Percentiles rank a stretch among this genome's conserved stretches.
These are phyloP conservation scores for Microplitis manilae DNA, from an alignment of 2,888 invertebrate genomes.

Conservation along the genomic window DNA sequence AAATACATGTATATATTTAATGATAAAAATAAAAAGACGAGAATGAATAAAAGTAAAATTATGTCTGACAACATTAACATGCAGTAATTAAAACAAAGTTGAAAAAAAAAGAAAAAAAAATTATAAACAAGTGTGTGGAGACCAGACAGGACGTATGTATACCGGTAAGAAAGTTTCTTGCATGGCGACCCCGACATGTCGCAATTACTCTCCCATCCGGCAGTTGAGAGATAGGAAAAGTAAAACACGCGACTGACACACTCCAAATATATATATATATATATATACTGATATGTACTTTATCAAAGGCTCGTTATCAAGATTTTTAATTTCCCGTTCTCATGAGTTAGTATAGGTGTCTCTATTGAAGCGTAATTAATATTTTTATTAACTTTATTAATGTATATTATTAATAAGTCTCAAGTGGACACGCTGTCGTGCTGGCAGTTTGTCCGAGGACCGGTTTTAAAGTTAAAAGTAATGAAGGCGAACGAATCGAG, in stretches of 20 bases:
- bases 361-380: conserved; percentile 16
- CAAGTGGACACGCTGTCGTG: not conserved
- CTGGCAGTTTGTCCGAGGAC: conserved; percentile 24
- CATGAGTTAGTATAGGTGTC: conserved; percentile 19
- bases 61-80: conserved; percentile 27
- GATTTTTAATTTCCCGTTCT: conserved; percentile 29
- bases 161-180: conserved; percentile 25
- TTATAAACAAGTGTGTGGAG: not conserved
- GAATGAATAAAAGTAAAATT: conserved; percentile 9
- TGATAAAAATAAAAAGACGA: conserved; percentile 9
- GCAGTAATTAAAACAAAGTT: conserved; percentile 35
- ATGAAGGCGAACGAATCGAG: conserved; percentile 2
- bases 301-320: conserved; percentile 40
- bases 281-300: conserved; percentile 14
- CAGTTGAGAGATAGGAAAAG: conserved; percentile 20
- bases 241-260: conserved; percentile 11
- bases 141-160: conserved; percentile 20
- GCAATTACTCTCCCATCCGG: conserved; percentile 29
- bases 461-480: not conserved
- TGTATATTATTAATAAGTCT: no score
- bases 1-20: not conserved
- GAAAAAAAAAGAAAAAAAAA: conserved; percentile 3
- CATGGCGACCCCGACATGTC: conserved; percentile 13
- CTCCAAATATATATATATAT: conserved; percentile 25
- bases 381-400: not conserved